A percentile compares a stretch with the other conserved stretches of the same genome.
phyloP scores from a whole-genome alignment of 2,888 invertebrate genomes.

The Carabus problematicus region DNA sequence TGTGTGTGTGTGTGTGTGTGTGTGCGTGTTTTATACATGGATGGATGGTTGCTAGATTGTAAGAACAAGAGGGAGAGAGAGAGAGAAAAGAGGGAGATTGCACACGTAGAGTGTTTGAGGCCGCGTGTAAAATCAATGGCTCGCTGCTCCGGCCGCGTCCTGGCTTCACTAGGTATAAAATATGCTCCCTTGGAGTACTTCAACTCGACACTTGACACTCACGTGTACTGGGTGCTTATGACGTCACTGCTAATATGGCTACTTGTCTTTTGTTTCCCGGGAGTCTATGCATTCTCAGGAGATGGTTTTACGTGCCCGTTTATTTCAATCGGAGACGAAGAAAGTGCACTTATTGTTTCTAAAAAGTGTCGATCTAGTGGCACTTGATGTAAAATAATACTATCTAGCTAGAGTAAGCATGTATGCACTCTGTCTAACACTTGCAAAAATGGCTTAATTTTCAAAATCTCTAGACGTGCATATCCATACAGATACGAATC shows the following conservation, averaged over 20 bases:
- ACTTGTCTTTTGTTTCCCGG: conserved; percentile 35
- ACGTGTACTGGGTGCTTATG: conserved; percentile 18
- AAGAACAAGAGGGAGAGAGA: too few relatives aligned
- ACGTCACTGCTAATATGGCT: conserved; percentile 39
- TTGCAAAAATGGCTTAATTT: not conserved
- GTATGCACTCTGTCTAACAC: not conserved
- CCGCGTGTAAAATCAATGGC: conserved; percentile 11
- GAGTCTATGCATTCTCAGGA: conserved; percentile 15
- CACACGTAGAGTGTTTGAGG: not conserved
- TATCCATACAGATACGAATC: not conserved
- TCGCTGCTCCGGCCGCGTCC: not conserved
- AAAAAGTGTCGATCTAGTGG: conserved; percentile 4
- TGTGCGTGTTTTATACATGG: too few relatives aligned
- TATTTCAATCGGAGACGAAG: conserved; percentile 3
- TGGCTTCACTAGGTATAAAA: conserved; percentile 7
- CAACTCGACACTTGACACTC: conserved; percentile 15
- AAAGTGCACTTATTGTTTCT: conserved; percentile 13
- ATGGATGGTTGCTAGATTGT: too few relatives aligned
- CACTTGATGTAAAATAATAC: conserved; percentile 11
- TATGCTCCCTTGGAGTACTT: conserved; percentile 13
- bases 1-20: too few relatives aligned
- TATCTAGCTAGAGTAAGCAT: conserved; percentile 12
- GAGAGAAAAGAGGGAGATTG: not conserved
- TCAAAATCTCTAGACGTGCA: not conserved
- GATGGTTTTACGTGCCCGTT: not conserved